phyloP scores from a whole-genome alignment of 2,113 vertebrate species.

The Camelus bactrianus region DNA sequence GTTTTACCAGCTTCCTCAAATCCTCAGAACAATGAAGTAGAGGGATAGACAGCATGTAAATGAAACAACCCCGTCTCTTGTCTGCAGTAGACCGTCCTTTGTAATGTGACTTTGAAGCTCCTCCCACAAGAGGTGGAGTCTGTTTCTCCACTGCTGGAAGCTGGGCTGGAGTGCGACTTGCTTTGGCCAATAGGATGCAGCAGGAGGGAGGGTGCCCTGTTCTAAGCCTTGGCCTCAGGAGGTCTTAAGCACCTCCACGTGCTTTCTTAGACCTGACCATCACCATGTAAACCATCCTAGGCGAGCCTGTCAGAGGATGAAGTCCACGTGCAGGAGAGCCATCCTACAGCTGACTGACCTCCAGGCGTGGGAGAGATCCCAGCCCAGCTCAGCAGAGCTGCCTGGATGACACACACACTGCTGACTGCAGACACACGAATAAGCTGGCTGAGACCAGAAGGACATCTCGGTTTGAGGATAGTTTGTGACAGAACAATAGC shows the following conservation, averaged over 20 bases:
- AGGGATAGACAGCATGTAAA: background rate
- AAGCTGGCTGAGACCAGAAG: background rate
- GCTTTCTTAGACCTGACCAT: background rate
- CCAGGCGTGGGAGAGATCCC: background rate
- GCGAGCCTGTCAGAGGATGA: background rate
- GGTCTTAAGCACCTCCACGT: background rate
- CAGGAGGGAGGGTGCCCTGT: background rate
- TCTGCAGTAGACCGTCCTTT: background rate
- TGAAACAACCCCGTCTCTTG: background rate
- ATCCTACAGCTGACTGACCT: background rate
- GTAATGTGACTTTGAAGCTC: background rate
- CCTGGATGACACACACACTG: background rate
- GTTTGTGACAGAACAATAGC: background rate
- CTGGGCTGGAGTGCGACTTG: too few relatives aligned
- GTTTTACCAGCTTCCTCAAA: background rate
- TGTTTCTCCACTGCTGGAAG: background rate
- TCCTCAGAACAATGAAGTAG: background rate
- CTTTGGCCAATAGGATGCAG: background rate
- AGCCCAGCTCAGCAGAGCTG: background rate
- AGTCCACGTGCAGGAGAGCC: background rate
- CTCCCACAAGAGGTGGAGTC: background rate
- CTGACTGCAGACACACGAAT: accelerated
- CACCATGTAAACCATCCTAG: background rate
- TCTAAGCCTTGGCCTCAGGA: background rate
- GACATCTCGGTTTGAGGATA: background rate